Evolutionary conservation across 2,797 vertebrate species (phyloP).

Genomic region (Lacerta bilineata): DNA sequence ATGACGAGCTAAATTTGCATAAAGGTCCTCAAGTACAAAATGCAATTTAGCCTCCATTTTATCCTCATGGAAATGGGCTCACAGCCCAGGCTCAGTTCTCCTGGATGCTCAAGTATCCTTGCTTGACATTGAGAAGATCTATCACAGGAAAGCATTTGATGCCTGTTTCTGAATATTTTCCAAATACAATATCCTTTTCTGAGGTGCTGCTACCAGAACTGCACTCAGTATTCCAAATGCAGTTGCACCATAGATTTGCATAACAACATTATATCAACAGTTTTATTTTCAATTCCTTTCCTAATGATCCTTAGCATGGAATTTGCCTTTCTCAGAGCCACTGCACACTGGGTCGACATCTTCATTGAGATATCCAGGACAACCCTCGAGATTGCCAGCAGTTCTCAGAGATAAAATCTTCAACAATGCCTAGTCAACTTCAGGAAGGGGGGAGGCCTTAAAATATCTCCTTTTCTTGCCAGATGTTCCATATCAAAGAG

Average conservation of each 20-base stretch:
- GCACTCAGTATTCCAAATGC: no score
- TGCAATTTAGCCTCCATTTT: neutral
- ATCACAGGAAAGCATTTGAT: neutral
- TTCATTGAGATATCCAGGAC: no score
- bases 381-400: neutral
- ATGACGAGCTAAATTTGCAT: neutral
- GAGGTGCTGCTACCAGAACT: no score
- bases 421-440: neutral
- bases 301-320: no score
- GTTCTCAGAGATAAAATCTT: constrained; percentile 1
- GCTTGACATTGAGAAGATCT: neutral
- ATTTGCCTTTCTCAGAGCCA: no score
- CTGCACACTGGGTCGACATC: no score
- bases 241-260: no score
- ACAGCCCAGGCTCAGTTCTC: neutral
- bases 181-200: no score
- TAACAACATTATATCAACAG: no score
- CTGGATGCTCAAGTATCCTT: no score
- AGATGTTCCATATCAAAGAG: neutral
- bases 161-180: no score
- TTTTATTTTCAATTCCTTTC: no score
- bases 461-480: constrained; percentile 9
- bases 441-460: neutral
- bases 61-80: neutral
- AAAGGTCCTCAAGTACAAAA: neutral